These are phyloP conservation scores for Anadara kagoshimensis DNA, from an alignment of 1,140 invertebrate genomes.

Conservation along the genomic window DNA sequence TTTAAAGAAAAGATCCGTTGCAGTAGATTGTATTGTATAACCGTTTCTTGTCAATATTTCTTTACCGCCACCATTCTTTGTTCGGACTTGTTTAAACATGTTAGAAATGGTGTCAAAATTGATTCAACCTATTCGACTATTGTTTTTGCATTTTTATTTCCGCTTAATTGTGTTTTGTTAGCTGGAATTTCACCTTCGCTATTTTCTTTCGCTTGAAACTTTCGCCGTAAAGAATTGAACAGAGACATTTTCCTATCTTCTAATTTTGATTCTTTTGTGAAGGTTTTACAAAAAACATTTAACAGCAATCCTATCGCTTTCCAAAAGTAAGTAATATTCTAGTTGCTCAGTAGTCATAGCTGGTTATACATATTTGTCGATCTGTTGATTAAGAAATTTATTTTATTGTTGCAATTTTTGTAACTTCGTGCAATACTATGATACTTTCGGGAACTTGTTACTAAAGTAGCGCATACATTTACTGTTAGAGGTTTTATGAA, in stretches of 20 bases:
- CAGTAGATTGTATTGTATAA: neutral
- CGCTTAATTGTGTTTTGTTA: neutral
- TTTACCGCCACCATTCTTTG: slow-evolving; percentile 12
- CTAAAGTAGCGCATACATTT: no score
- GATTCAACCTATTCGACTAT: neutral
- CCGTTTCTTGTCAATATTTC: neutral
- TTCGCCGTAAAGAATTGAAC: neutral
- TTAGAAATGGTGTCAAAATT: no score
- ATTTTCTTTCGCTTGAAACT: no score
- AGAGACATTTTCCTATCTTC: slow-evolving; percentile 1
- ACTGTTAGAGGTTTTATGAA: no score
- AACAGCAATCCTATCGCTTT: neutral
- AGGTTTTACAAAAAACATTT: slow-evolving; percentile 1
- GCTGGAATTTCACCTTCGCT: neutral
- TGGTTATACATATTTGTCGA: neutral
- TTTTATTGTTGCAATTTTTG: no score
- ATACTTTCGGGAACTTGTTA: no score
- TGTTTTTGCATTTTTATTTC: slow-evolving; percentile 10
- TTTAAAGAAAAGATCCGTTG: no score
- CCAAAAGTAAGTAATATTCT: neutral
- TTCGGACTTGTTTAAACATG: neutral
- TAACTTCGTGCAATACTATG: no score
- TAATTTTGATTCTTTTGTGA: neutral
- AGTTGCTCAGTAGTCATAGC: neutral
- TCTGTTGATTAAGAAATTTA: slow-evolving; percentile 7